Percentiles rank a stretch among this genome's conserved stretches.
Evolutionary conservation across 2,888 invertebrate species (phyloP).

Genomic region (Rhagonycha fulva): DNA sequence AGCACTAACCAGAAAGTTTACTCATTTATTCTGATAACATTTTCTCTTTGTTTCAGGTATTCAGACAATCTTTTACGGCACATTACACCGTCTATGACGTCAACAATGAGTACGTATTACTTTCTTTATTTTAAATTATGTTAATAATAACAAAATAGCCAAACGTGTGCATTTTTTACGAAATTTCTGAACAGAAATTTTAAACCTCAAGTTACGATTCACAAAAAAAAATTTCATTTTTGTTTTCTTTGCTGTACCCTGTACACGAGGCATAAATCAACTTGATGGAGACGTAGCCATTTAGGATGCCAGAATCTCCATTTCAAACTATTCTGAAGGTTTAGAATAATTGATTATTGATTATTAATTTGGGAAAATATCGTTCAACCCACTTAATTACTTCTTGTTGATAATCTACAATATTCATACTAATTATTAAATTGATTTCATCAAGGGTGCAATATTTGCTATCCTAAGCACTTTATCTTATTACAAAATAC

Average conservation of each 20-base stretch:
- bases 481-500: not conserved
- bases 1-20: slow-evolving; percentile 13
- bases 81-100: slow-evolving; percentile 91
- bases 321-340: not conserved
- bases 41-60: slow-evolving; percentile 67
- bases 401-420: not conserved
- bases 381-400: not conserved
- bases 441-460: not conserved
- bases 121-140: slow-evolving; percentile 19
- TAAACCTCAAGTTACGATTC: not conserved
- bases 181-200: not conserved
- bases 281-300: not conserved
- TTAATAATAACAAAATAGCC: not conserved
- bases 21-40: slow-evolving; percentile 20
- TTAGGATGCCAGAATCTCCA: not conserved
- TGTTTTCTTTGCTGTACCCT: not conserved
- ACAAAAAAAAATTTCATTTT: not conserved
- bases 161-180: not conserved
- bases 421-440: not conserved
- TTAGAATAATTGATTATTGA: not conserved
- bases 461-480: not conserved
- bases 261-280: not conserved
- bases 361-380: not conserved
- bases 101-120: slow-evolving; percentile 79
- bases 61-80: slow-evolving; percentile 83